phyloP scores from a whole-genome alignment of 2,113 vertebrate genomes.

The Electrona antarctica region DNA sequence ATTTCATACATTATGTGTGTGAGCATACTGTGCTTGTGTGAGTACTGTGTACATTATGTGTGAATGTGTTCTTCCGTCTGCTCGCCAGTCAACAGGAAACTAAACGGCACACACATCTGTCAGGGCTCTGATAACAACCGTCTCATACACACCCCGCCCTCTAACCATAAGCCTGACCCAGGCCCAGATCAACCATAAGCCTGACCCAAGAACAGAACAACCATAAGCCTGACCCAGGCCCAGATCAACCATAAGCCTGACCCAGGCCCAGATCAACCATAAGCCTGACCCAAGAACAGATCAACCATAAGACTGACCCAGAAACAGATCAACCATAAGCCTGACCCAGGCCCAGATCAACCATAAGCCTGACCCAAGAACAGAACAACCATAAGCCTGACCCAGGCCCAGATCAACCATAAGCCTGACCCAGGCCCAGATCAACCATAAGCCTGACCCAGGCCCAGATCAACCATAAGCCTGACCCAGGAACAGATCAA shows the following conservation, averaged over 20 bases:
- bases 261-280: no score
- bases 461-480: neutral
- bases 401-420: no score
- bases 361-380: conserved; percentile 5
- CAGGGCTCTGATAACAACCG: conserved; percentile 74
- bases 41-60: conserved; percentile 30
- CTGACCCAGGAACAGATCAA: conserved; percentile 13
- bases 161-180: conserved; percentile 15
- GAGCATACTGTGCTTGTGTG: no score
- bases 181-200: neutral
- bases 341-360: no score
- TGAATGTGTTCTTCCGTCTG: conserved; percentile 63
- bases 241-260: no score
- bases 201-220: neutral
- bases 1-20: neutral
- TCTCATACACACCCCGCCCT: conserved; percentile 47
- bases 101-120: conserved; percentile 71
- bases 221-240: neutral
- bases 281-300: no score
- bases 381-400: neutral
- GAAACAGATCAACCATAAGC: no score
- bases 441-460: no score
- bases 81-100: conserved; percentile 77
- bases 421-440: no score
- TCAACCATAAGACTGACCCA: no score